Conservation (phyloP, 1,140 invertebrate genomes). For the Drosophila gunungcola region DNA sequence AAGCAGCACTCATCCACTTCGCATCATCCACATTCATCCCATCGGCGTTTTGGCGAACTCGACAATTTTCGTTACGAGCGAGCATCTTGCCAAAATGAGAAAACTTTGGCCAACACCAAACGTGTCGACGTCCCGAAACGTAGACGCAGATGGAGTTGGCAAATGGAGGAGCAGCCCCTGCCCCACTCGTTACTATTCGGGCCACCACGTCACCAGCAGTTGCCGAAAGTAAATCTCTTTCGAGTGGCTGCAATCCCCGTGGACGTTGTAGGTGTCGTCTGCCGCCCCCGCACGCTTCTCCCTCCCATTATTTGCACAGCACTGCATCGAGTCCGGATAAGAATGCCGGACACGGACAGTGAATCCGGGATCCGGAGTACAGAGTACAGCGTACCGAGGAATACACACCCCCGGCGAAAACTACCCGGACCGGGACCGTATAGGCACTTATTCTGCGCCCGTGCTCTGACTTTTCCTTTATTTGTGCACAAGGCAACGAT, state of each 20-base stretch:
- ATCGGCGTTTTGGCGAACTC: conserved; percentile 67
- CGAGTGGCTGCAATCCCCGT: conserved; percentile 72
- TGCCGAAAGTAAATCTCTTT: conserved; percentile 79
- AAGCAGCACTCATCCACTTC: neutral
- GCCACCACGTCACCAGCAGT: conserved; percentile 24
- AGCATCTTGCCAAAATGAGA: conserved; percentile 79
- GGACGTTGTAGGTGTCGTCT: conserved; percentile 51
- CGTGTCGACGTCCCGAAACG: conserved; percentile 61
- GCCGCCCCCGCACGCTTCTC: conserved; percentile 23
- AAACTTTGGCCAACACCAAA: conserved; percentile 77
- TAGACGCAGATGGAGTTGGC: conserved; percentile 39
- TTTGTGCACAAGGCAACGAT: conserved; percentile 74
- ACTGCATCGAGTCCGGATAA: conserved; percentile 57
- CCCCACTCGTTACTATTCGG: conserved; percentile 10
- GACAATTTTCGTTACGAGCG: conserved; percentile 79
- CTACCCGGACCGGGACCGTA: conserved; percentile 18
- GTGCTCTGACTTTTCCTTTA: conserved; percentile 64
- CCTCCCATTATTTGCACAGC: conserved; percentile 76
- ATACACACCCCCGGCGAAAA: conserved; percentile 10
- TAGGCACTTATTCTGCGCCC: conserved; percentile 42
- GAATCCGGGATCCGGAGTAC: conserved; percentile 3
- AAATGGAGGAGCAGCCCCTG: conserved; percentile 17
- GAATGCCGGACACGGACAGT: conserved; percentile 18
- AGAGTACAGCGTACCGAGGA: neutral
- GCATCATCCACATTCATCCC: conserved; percentile 26